Evolutionary conservation across 2,888 invertebrate species (phyloP), one percentile per base, ranked within the genome.

Genomic region (Dryococelus australis): DNA sequence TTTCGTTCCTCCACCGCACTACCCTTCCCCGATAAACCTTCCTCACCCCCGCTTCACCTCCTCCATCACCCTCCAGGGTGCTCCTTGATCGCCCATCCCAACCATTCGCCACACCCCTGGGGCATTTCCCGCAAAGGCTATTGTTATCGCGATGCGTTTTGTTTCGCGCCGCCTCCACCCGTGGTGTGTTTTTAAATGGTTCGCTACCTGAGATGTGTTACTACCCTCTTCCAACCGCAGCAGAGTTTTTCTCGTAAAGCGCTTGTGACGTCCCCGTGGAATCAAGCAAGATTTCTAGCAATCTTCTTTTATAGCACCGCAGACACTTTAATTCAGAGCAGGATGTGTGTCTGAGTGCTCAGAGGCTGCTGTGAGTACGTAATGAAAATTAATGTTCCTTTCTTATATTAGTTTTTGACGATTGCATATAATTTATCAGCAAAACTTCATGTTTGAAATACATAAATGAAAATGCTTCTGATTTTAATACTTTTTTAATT

Each of bases 1-100:
- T 83, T 83, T 83, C 83, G 83, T 83, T 28, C 78, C 85, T 81
- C 51, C 47, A 43, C 87, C 28, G 53, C 87, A 53, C 84, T 43
- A 65, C n/a, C 87, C 35, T 16, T 28, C 24, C 47, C 43, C 12
- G 47, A 12, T 3, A 53, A 53, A 43, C 79, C 2, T 28, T 20
- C 53, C 84, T 87, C 65, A 35, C 43, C 28, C 84, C 51, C 27
- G 27, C 27, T 20, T 13, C 27, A 20, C 27, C 9, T 13, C 86
- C 47, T 47, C 10, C 35, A n/a, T 13, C 35, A 78, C 2, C 47
- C 86, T n/a, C 79, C 4, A 35, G 35, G 35, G 35, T 35, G 35
- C 35, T 35, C 43, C 79, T 35, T 43, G 43, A 12, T 43, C 51
- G 24, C 80, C 26, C 80, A 24, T 80, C 27, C 80, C 79, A 35